phyloP scores from a whole-genome alignment of 53 echinoderm and acorn worm species.

The Echinometra lucunter region DNA sequence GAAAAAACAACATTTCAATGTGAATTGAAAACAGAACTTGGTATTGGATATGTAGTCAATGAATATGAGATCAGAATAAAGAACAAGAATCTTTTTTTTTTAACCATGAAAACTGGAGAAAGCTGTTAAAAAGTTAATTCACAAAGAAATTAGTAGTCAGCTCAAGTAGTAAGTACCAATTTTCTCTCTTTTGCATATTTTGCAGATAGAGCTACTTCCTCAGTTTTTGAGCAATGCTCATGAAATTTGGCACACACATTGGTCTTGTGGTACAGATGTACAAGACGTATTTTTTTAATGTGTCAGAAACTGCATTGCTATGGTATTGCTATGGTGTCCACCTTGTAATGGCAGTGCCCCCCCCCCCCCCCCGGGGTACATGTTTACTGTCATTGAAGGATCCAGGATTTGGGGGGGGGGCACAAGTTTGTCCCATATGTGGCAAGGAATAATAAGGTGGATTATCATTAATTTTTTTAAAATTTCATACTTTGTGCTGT shows the following conservation, averaged over 20 bases:
- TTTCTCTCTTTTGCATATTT: no score
- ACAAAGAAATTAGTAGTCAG: neutral
- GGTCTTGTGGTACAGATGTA: no score
- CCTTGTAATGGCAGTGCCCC: no score
- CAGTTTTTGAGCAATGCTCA: no score
- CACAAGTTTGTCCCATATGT: neutral
- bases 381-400: neutral
- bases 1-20: neutral
- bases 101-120: neutral
- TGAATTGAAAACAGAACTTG: neutral
- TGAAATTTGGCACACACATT: no score
- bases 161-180: neutral
- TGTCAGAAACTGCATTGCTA: no score
- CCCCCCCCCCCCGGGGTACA: no score
- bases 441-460: neutral
- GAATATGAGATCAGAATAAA: neutral
- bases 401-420: neutral
- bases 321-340: no score
- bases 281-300: no score
- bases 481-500: no score
- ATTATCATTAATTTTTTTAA: no score
- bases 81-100: neutral
- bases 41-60: neutral
- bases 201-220: no score
- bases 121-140: neutral